A percentile compares a stretch with the other conserved stretches of the same genome.
Evolutionary conservation across 1,140 invertebrate genomes (phyloP).

Genomic region (Papilio helenus): DNA sequence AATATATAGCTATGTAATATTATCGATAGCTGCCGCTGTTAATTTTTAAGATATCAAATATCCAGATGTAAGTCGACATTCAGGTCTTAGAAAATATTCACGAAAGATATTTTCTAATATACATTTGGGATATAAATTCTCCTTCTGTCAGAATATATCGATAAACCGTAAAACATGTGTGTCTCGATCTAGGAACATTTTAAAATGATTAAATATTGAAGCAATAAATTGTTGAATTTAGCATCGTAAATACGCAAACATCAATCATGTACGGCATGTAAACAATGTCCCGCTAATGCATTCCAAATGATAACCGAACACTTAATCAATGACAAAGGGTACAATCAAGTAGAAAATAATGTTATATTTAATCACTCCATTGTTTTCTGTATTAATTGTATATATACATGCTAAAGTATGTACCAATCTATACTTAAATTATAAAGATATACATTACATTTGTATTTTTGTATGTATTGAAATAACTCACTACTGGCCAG

Average conservation of each 20-base stretch:
- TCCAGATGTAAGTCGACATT: too few species aligned
- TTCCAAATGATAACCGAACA: background rate
- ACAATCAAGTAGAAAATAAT: constrained; percentile 14
- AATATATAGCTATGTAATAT: too few species aligned
- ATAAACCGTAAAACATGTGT: background rate
- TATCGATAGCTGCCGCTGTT: too few species aligned
- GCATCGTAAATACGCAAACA: constrained; percentile 42
- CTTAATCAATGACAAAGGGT: constrained; percentile 1
- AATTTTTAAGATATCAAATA: too few species aligned
- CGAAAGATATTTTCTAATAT: background rate
- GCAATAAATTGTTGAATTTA: background rate
- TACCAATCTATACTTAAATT: too few species aligned
- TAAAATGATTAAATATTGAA: constrained; percentile 2
- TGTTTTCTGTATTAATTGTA: too few species aligned
- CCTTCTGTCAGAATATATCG: background rate
- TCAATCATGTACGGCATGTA: constrained; percentile 45
- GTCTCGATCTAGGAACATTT: background rate
- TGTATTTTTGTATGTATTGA: too few species aligned
- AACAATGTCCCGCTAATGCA: constrained; percentile 48
- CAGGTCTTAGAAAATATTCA: background rate
- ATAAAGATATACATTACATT: too few species aligned
- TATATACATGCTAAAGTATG: too few species aligned
- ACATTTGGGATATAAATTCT: background rate
- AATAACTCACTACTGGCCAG: too few species aligned
- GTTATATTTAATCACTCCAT: too few species aligned